phyloP scores from a whole-genome alignment of 2,888 invertebrate species.

The Eupithecia insigniata region DNA sequence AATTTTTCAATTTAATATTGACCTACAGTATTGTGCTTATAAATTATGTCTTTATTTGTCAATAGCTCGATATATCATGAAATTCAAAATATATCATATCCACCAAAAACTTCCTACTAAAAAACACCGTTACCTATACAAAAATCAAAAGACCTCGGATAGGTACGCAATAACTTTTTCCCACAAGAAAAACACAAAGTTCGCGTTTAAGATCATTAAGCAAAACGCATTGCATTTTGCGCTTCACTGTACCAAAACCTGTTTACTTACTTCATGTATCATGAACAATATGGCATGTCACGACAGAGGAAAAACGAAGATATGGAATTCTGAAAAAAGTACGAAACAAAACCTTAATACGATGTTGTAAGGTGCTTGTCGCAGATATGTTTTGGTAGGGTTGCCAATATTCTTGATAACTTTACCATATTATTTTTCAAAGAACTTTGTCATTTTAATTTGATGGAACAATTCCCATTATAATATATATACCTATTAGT shows the following conservation, averaged over 20 bases:
- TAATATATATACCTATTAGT: not conserved
- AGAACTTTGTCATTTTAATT: not conserved
- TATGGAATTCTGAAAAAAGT: constrained; percentile 60
- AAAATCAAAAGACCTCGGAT: constrained; percentile 17
- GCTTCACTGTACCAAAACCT: constrained; percentile 72
- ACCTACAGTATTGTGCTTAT: not conserved
- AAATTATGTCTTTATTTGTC: not conserved
- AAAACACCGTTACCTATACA: constrained; percentile 15
- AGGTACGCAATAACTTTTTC: constrained; percentile 49
- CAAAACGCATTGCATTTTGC: constrained; percentile 68
- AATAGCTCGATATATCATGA: not conserved
- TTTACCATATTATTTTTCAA: not conserved
- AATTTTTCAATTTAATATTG: not conserved
- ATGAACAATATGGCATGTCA: constrained; percentile 83
- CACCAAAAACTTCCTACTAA: not conserved
- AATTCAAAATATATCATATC: not conserved
- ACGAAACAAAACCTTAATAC: constrained; percentile 59
- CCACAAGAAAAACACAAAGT: constrained; percentile 57
- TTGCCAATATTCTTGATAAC: constrained; percentile 10
- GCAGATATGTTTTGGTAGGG: constrained; percentile 23
- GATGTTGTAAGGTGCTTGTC: constrained; percentile 54
- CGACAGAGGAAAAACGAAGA: constrained; percentile 77
- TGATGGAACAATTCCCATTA: not conserved
- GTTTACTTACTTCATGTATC: constrained; percentile 78
- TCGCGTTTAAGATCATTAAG: constrained; percentile 67